Evolutionary conservation across 2,797 vertebrate genomes (phyloP).

Genomic region (Pteropus rufus): DNA sequence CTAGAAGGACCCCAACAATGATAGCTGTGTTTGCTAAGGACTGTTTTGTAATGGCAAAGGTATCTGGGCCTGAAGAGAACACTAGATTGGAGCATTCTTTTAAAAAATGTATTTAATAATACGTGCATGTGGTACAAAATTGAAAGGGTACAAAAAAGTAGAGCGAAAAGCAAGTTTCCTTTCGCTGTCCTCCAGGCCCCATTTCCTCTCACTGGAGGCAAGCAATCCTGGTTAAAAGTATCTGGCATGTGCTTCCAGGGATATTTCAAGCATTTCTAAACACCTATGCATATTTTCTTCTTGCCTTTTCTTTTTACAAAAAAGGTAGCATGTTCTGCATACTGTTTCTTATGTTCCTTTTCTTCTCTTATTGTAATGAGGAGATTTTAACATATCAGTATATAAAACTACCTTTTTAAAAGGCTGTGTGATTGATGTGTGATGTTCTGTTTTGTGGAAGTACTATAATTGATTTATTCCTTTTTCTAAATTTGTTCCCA

Average conservation of each 20-base stretch:
- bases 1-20: rapidly evolving
- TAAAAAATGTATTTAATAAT: neutral
- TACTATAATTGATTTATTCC: neutral
- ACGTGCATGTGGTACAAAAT: neutral
- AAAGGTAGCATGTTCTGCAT: neutral
- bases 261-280: neutral
- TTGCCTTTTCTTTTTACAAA: neutral
- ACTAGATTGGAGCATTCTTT: neutral
- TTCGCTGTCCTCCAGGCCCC: too few species aligned
- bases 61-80: neutral
- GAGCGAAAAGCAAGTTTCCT: neutral
- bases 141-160: neutral
- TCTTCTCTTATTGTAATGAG: neutral
- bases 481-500: neutral
- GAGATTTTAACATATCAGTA: neutral
- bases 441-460: neutral
- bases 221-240: neutral
- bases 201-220: neutral
- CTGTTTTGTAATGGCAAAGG: neutral
- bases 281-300: neutral
- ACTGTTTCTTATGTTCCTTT: neutral
- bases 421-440: neutral
- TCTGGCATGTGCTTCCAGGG: neutral
- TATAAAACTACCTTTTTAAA: neutral
- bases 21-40: neutral